A percentile compares a stretch with the other conserved stretches of the same genome.
phyloP scores from a whole-genome alignment of 2,797 vertebrate genomes.

The Mus minutoides region DNA sequence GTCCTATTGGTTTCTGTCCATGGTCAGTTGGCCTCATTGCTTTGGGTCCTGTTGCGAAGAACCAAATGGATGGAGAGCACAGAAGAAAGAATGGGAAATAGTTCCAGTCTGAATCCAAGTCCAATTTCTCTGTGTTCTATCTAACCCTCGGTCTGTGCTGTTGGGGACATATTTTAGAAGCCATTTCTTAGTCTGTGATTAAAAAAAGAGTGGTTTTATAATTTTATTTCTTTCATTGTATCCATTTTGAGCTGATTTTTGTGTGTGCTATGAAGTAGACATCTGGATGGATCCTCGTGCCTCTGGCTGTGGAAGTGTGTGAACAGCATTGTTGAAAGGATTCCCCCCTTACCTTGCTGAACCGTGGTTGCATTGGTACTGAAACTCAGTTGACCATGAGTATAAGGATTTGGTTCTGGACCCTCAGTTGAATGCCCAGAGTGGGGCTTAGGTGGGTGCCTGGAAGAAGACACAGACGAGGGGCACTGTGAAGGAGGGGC shows the following conservation, averaged over 20 bases:
- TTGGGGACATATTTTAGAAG: conserved; percentile 19
- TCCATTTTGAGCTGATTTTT: conserved; percentile 34
- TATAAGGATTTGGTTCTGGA: conserved; percentile 38
- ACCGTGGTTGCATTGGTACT: neutral
- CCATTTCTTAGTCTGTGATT: neutral
- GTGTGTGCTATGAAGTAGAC: neutral
- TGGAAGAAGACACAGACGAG: neutral
- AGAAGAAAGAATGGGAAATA: neutral
- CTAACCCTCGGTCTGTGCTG: neutral
- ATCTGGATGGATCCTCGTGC: neutral
- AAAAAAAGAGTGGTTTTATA: neutral
- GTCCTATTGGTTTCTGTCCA: neutral
- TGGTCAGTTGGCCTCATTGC: neutral
- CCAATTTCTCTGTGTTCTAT: neutral
- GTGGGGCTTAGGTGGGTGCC: neutral
- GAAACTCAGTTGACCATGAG: neutral
- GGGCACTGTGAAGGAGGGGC: neutral
- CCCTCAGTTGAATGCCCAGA: neutral
- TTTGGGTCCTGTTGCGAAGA: neutral
- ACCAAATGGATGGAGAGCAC: neutral
- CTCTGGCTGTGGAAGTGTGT: neutral
- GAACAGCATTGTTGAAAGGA: conserved; percentile 15
- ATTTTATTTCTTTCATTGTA: neutral
- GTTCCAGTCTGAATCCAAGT: conserved; percentile 33
- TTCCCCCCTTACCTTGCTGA: neutral